phyloP scores from a whole-genome alignment of 2,113 vertebrate species.

The Plectropomus leopardus region DNA sequence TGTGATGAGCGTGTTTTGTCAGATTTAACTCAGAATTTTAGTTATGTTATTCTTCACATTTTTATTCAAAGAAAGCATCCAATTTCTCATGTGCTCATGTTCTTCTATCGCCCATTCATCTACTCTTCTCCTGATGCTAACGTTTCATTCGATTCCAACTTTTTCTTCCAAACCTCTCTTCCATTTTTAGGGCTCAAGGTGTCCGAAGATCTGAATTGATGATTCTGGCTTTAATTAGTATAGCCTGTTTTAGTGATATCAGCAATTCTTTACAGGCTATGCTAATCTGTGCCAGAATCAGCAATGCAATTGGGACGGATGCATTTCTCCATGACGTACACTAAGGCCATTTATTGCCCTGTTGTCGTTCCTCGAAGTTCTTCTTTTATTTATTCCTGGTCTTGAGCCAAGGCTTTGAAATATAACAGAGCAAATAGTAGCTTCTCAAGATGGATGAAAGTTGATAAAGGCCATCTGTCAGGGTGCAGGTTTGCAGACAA shows the following conservation, averaged over 20 bases:
- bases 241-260: constrained; percentile 90
- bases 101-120: constrained; percentile 19
- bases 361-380: constrained; percentile 24
- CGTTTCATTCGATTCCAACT: constrained; percentile 64
- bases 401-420: constrained; percentile 43
- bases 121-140: constrained; percentile 47
- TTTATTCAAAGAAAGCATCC: constrained; percentile 1
- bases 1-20: constrained; percentile 7
- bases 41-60: constrained; percentile 6
- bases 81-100: constrained; percentile 13
- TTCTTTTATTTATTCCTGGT: constrained; percentile 26
- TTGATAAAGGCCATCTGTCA: constrained; percentile 13
- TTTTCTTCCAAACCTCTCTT: constrained; percentile 40
- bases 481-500: constrained; percentile 19
- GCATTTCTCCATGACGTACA: constrained; percentile 60
- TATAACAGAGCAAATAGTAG: constrained; percentile 17
- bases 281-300: constrained; percentile 91
- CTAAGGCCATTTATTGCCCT: constrained; percentile 31
- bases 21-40: constrained; percentile 12
- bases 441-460: constrained; percentile 20
- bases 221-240: constrained; percentile 92
- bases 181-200: constrained; percentile 62
- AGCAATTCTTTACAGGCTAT: constrained; percentile 90
- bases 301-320: constrained; percentile 84
- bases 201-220: constrained; percentile 84